Percentiles rank a stretch among this genome's conserved stretches.
These are phyloP conservation scores for Microchirus variegatus DNA, from an alignment of 2,797 vertebrate genomes.

Conservation along the genomic window DNA sequence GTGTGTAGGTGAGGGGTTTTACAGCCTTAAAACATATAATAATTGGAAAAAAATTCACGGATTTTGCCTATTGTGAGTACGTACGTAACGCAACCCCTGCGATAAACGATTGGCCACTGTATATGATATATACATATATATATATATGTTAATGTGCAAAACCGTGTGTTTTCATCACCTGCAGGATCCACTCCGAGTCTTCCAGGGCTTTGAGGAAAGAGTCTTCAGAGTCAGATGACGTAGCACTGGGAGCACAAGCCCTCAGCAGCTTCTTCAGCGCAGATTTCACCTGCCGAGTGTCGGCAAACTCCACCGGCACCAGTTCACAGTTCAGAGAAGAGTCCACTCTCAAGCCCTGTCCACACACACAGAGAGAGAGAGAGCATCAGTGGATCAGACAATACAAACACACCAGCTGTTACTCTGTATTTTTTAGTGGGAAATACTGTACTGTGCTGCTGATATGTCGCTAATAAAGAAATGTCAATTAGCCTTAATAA, in stretches of 20 bases:
- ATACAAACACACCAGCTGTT: not conserved
- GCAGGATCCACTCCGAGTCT: constrained; percentile 96
- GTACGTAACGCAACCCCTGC: no score
- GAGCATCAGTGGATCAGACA: not conserved
- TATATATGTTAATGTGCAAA: no score
- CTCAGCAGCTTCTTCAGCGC: constrained; percentile 97
- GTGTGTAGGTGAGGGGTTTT: no score
- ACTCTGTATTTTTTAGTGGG: not conserved
- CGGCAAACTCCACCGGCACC: constrained; percentile 95
- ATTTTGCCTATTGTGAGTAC: no score
- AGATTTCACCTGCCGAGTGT: constrained; percentile 92
- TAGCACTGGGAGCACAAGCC: constrained; percentile 92
- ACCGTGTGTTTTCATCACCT: constrained; percentile 79
- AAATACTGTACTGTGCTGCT: no score
- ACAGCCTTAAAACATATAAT: no score
- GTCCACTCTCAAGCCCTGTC: constrained; percentile 92
- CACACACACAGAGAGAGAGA: constrained; percentile 4
- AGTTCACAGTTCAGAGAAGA: constrained; percentile 95
- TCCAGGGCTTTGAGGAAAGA: constrained; percentile 94
- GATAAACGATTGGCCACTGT: no score
- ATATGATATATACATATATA: no score
- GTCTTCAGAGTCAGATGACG: constrained; percentile 86
- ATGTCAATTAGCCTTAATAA: no score
- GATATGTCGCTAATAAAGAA: no score
- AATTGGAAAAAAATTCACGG: no score